phyloP scores from a whole-genome alignment of 2,888 invertebrate genomes.

The Stenichneumon culpator region DNA sequence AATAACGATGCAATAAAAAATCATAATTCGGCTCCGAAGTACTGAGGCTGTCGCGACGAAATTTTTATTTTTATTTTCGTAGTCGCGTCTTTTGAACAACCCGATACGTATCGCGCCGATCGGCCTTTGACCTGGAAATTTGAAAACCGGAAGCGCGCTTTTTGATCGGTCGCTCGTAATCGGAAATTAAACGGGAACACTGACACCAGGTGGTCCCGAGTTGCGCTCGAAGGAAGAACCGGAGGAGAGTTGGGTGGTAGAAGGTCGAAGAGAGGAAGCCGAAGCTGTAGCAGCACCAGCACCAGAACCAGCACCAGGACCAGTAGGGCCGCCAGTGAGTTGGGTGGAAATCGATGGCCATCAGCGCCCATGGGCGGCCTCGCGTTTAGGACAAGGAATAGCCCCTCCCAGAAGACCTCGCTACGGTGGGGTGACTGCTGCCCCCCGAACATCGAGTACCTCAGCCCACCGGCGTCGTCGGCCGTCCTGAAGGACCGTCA shows the following conservation, averaged over 20 bases:
- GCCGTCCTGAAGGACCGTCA: conserved; percentile 80
- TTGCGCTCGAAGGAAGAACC: conserved; percentile 46
- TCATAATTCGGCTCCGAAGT: no score
- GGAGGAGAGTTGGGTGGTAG: conserved; percentile 27
- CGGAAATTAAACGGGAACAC: conserved; percentile 48
- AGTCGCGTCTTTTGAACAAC: neutral
- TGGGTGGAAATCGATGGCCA: conserved; percentile 85
- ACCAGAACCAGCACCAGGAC: conserved; percentile 70
- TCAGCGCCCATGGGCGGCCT: conserved; percentile 96
- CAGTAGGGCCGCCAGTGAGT: conserved; percentile 77
- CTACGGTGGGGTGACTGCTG: conserved; percentile 98
- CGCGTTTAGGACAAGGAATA: conserved; percentile 98
- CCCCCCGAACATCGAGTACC: conserved; percentile 82
- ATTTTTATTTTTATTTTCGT: neutral
- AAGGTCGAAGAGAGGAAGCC: conserved; percentile 48
- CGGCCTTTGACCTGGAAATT: neutral
- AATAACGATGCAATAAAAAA: neutral
- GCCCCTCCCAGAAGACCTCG: conserved; percentile 98
- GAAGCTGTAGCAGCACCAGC: conserved; percentile 7
- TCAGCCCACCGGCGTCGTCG: conserved; percentile 80
- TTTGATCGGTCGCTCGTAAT: neutral
- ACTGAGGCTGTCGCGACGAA: no score
- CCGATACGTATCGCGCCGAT: neutral
- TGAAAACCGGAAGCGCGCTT: neutral
- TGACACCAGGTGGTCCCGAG: conserved; percentile 59